Base-by-base conservation (phyloP, 2,888 invertebrate species). In the Athripsodes cinereus region DNA sequence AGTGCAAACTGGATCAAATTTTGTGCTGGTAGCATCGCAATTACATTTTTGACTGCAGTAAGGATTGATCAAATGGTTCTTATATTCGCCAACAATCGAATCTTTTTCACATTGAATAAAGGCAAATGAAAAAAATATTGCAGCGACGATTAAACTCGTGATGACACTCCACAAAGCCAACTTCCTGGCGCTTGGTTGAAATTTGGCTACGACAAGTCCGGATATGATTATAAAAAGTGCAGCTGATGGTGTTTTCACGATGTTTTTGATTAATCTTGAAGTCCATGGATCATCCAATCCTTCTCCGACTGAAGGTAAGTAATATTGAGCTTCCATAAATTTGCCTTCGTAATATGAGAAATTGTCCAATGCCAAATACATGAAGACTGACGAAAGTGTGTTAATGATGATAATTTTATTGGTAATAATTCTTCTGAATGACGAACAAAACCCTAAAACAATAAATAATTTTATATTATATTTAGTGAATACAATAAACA, bases 1-100 rank as follows among this genome's bases (percentile, higher is more conserved):
- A 1, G 82, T 78, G 66, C 87, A 88, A 22, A 88, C 78, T 0
- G 88, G 88, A 56, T 80, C 76, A 66, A 86, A 88, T 19, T 71
- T 69, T 50, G 74, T 70, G 21, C 74, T 72, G 22, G 72, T 68
- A 18, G 68, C 67, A 10, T 71, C 69, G 66, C 85, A 85, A 19
- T 74, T 71, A 64, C 85, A 85, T 44, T 78, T 67, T 26, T 69
- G 70, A 61, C 83, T 82, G 65, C 85, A 85, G 55, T 71, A 78
- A 18, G 76, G 76, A 26, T 74, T 72, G 0, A 74, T 67, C 8
- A 76, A 65, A 48, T 71, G 72, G 10, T 74, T 73, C 31, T 69
- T 70, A 11, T 72, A 68, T n/a, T 78, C 73, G 19, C 78, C 80
- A 2, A 74, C 74, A 35, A 83, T 73, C 21, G 70, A 66, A 3